Evolutionary conservation across 2,113 vertebrate species (phyloP).

Genomic region (Alces alces): DNA sequence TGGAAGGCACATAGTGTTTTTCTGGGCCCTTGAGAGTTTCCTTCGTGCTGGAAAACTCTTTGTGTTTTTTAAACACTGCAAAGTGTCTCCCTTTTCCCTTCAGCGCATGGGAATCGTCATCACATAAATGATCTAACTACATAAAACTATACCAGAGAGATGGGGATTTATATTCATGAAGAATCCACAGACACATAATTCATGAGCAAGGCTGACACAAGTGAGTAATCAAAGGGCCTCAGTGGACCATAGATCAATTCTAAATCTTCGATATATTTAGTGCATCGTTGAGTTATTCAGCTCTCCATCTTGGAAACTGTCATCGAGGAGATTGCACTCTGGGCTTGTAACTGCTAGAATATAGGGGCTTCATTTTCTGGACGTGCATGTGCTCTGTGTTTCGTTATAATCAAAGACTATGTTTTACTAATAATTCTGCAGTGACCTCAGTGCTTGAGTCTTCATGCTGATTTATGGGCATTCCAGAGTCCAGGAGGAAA

Average conservation of each 20-base stretch:
- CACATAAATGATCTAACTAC: conserved; percentile 64
- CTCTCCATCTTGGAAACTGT: conserved; percentile 35
- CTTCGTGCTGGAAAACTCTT: conserved; percentile 58
- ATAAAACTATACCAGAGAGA: conserved; percentile 62
- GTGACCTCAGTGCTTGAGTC: not conserved
- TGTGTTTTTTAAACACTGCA: conserved; percentile 51
- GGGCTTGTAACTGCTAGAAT: not conserved
- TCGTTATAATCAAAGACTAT: not conserved
- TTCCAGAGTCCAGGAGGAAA: conserved; percentile 12
- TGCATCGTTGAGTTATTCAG: not conserved
- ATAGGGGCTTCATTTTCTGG: not conserved
- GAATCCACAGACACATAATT: conserved; percentile 66
- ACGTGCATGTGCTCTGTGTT: not conserved
- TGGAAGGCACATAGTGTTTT: conserved; percentile 49
- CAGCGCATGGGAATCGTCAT: conserved; percentile 42
- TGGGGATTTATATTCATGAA: conserved; percentile 67
- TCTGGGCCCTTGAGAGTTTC: conserved; percentile 41
- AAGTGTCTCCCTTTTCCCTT: conserved; percentile 19
- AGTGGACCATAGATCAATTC: conserved; percentile 3
- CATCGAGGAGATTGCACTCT: not conserved
- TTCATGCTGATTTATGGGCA: not conserved
- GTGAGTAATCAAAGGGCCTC: conserved; percentile 52
- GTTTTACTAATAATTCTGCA: conserved; percentile 2
- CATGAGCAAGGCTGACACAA: conserved; percentile 3
- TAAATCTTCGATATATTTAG: conserved; percentile 19